Conservation (phyloP, 1,140 invertebrate species). For the Drosophila subobscura region DNA sequence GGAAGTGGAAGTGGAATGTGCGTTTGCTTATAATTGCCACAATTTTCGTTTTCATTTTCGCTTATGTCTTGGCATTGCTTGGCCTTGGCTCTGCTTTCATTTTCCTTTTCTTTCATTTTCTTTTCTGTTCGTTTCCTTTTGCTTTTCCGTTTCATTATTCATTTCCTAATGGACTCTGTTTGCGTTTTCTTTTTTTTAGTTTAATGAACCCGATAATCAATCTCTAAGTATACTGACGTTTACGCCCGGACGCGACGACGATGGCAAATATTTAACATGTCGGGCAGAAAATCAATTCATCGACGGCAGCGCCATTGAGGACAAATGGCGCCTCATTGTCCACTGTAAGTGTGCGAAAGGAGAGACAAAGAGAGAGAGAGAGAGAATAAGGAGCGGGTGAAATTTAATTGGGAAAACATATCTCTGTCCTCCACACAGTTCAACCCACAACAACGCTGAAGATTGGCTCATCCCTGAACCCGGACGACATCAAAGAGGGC, state of each 20-base stretch:
- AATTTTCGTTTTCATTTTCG: constrained; percentile 64
- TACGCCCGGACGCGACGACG: constrained; percentile 91
- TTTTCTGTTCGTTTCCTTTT: constrained; percentile 29
- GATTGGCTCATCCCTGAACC: constrained; percentile 91
- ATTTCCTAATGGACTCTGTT: constrained; percentile 80
- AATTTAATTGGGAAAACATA: constrained; percentile 59
- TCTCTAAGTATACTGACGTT: constrained; percentile 92
- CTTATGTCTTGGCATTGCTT: constrained; percentile 18
- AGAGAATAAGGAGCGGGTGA: constrained; percentile 10
- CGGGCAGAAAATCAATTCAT: constrained; percentile 93
- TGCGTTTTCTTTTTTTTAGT: constrained; percentile 85
- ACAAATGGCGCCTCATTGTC: constrained; percentile 91
- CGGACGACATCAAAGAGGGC: constrained; percentile 92
- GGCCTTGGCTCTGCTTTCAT: constrained; percentile 32
- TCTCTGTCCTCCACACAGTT: constrained; percentile 84
- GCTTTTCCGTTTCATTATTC: constrained; percentile 69
- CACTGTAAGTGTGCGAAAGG: constrained; percentile 87
- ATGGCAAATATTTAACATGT: constrained; percentile 94
- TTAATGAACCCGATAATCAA: constrained; percentile 91
- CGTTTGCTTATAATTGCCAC: constrained; percentile 69
- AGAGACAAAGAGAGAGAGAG: constrained; percentile 5
- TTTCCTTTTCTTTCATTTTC: constrained; percentile 9
- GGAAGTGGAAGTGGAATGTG: constrained; percentile 16
- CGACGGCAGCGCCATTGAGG: constrained; percentile 91
- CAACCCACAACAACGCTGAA: constrained; percentile 89